Percentiles rank a stretch among this genome's conserved stretches.
Evolutionary conservation across 2,797 vertebrate species (phyloP).

Genomic region (Tamandua tetradactyla): DNA sequence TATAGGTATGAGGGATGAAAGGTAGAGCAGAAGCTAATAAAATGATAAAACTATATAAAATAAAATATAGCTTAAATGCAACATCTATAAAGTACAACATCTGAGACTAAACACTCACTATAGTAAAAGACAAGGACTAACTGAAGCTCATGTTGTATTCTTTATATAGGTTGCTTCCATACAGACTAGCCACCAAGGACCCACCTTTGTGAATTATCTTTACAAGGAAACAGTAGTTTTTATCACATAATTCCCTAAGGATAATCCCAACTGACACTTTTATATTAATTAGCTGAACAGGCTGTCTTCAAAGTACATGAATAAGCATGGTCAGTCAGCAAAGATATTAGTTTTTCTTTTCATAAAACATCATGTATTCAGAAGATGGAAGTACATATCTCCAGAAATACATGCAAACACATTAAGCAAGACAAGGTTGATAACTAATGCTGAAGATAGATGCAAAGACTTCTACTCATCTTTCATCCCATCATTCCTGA

Average conservation of each 20-base stretch:
- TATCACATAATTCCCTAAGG: not conserved
- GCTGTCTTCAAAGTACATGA: slow-evolving; percentile 13
- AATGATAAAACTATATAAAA: slow-evolving; percentile 40
- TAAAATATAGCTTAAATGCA: not conserved
- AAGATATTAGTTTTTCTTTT: not conserved
- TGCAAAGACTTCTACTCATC: not conserved
- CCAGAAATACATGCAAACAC: not conserved
- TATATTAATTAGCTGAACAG: not conserved
- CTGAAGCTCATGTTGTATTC: not conserved
- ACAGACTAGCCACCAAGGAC: not conserved
- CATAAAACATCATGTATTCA: slow-evolving; percentile 5
- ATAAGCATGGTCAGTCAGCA: not conserved
- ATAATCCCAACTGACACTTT: not conserved
- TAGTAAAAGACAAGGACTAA: not conserved
- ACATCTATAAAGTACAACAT: not conserved
- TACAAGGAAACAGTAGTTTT: not conserved
- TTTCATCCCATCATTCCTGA: not conserved
- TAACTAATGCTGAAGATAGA: not conserved
- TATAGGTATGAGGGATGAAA: slow-evolving; percentile 33
- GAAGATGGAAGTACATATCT: not conserved
- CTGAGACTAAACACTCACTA: not conserved
- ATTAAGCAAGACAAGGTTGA: not conserved
- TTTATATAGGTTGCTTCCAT: slow-evolving; percentile 7
- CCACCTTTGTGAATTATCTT: not conserved
- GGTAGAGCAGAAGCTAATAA: not conserved